Evolutionary conservation across 2,888 invertebrate species (phyloP), one percentile per base, ranked within the genome.

Genomic region (Melanotus villosus): DNA sequence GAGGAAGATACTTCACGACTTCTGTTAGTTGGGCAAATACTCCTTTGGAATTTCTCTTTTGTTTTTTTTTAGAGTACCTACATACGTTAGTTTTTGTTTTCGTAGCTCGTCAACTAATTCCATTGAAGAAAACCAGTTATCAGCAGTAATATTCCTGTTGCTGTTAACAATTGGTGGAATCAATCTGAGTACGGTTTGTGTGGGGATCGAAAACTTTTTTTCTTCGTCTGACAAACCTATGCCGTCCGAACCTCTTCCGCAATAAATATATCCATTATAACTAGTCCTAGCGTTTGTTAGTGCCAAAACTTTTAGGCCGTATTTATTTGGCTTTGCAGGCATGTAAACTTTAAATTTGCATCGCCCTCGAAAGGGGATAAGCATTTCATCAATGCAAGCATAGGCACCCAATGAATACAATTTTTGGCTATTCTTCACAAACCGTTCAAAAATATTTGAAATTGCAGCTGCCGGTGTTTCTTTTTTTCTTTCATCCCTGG

Each of bases 301-400:
- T 34, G 59, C 56, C 65, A 73, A 59, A n/a, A 78, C 38, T 58
- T 77, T 78, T 26, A 78, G 65, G 14, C 79, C 79, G 67, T 78
- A 78, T 70, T 77, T 79, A 16, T 65, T 68, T 18, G 78, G 78
- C 65, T 79, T 78, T n/a, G 45, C 65, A 9, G 75, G 73, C 56
- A 75, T 76, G 56, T 74, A 77, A 68, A 70, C 65, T 4, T 50
- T 43, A 32, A 73, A 69, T 6, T 41, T 14, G 45, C 71, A 47
- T 18, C 68, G 30, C 1, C 68, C 69, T 19, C 65, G 47, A 59
- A 69, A 72, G 7, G 41, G 34, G 12, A 72, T 41, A 2, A 65
- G 38, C 68, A 72, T 71, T 30, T 73, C 72, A 63, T 70, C 71
- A 47, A 70, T 63, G 16, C 56, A 59, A 41, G 63, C 64, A 38